These are phyloP conservation scores for Caenorhabditis uteleia DNA, from an alignment of 2,888 invertebrate genomes.

Conservation along the genomic window DNA sequence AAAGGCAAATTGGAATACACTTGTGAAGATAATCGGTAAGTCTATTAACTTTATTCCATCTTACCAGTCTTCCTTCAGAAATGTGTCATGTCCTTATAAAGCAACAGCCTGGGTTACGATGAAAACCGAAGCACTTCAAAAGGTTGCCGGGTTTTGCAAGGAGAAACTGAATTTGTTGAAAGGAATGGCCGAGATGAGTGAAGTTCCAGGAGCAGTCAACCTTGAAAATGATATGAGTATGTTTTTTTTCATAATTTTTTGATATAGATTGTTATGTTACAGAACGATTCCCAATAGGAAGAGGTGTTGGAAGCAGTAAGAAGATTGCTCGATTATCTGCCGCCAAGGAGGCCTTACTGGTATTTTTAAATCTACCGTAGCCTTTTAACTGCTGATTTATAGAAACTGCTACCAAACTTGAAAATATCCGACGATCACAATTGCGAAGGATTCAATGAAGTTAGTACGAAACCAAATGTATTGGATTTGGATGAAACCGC, in stretches of 20 bases:
- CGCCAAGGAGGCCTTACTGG: slow-evolving; percentile 66
- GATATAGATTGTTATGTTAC: background rate
- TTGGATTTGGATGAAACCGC: slow-evolving; percentile 32
- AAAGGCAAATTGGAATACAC: slow-evolving; percentile 75
- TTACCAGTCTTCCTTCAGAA: slow-evolving; percentile 30
- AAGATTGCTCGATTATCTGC: slow-evolving; percentile 94
- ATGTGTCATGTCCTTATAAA: slow-evolving; percentile 44
- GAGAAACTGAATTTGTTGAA: slow-evolving; percentile 45
- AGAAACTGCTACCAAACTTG: slow-evolving; percentile 29
- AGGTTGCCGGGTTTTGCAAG: slow-evolving; percentile 25
- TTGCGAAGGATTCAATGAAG: slow-evolving; percentile 17
- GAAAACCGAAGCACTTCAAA: slow-evolving; percentile 11
- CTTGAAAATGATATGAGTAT: background rate
- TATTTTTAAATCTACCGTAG: slow-evolving; percentile 2
- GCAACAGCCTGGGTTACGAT: slow-evolving; percentile 46
- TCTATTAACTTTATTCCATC: too few relatives aligned
- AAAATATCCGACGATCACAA: slow-evolving; percentile 8
- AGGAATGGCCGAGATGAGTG: slow-evolving; percentile 18
- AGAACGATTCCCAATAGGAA: slow-evolving; percentile 79
- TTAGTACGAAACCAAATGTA: slow-evolving; percentile 4
- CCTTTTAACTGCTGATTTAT: background rate
- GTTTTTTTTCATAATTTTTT: background rate
- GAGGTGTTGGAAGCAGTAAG: slow-evolving; percentile 91
- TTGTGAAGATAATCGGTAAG: slow-evolving; percentile 51
- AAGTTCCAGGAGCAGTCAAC: background rate